These are phyloP conservation scores for Solea senegalensis DNA, from an alignment of 2,113 vertebrate genomes.

Conservation along the genomic window DNA sequence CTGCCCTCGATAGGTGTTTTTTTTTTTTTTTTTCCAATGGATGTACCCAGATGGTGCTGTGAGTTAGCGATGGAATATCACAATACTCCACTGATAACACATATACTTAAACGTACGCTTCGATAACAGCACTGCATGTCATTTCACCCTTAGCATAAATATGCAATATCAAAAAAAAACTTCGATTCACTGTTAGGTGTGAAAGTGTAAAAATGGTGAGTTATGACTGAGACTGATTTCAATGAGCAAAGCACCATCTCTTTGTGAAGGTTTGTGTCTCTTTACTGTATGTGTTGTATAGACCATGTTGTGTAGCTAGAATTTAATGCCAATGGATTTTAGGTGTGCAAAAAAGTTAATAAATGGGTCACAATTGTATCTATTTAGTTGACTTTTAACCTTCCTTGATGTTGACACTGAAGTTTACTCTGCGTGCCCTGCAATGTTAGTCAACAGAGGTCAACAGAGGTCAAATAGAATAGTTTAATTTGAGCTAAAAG, in stretches of 20 bases:
- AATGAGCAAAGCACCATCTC: conserved; percentile 67
- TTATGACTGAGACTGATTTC: conserved; percentile 29
- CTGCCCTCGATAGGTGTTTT: conserved; percentile 55
- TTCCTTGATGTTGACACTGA: no score
- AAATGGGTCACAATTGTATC: conserved; percentile 71
- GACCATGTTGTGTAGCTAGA: conserved; percentile 70
- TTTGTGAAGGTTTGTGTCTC: conserved; percentile 75
- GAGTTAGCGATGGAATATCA: conserved; percentile 60
- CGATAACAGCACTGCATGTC: conserved; percentile 77
- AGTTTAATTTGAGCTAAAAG: not conserved
- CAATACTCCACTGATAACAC: conserved; percentile 66
- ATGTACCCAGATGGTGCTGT: conserved; percentile 68
- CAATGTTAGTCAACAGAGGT: not conserved
- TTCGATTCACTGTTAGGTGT: conserved; percentile 60
- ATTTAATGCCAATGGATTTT: conserved; percentile 72
- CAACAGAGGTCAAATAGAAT: not conserved
- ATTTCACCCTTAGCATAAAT: conserved; percentile 73
- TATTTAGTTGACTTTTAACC: not conserved
- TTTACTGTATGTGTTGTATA: conserved; percentile 66
- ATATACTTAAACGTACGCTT: conserved; percentile 60
- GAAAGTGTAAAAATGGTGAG: conserved; percentile 43
- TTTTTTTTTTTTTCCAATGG: conserved; percentile 34
- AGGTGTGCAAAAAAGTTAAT: conserved; percentile 79
- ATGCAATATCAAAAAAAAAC: conserved; percentile 70
- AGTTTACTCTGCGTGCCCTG: no score